Conservation (phyloP, 2,888 invertebrate species). For the Xestoiulus laeticollis region DNA sequence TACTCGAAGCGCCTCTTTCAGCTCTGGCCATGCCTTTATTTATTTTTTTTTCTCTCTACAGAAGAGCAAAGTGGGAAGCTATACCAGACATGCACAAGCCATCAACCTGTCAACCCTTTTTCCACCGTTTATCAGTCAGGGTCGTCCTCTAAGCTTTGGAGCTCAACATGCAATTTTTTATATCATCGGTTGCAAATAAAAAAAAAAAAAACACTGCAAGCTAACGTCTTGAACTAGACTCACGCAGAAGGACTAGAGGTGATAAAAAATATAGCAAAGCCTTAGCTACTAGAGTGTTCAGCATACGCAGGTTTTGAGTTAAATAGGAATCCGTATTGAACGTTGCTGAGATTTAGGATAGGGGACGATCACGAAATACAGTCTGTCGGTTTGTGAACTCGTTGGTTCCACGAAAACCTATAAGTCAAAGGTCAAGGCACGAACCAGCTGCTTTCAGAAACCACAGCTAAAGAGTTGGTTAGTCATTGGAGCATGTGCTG, state of each 20-base stretch:
- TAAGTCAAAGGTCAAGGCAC: too few species aligned
- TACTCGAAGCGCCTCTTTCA: background rate
- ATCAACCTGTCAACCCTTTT: conserved; percentile 35
- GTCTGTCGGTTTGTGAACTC: background rate
- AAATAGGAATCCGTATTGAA: background rate
- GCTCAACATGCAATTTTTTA: background rate
- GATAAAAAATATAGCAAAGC: too few species aligned
- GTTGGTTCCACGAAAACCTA: too few species aligned
- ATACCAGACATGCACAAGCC: conserved; percentile 2
- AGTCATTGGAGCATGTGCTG: too few species aligned
- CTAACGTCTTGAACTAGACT: background rate
- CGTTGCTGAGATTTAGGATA: background rate
- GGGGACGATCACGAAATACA: background rate
- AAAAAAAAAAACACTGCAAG: background rate
- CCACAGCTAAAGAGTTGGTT: too few species aligned
- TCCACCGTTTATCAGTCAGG: background rate
- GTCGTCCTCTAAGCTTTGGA: conserved; percentile 1
- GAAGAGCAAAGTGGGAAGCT: background rate
- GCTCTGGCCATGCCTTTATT: conserved; percentile 6
- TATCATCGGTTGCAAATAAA: background rate
- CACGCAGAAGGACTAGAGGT: background rate
- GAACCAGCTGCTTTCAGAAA: too few species aligned
- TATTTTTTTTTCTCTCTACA: background rate
- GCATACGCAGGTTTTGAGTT: background rate
- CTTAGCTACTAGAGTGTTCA: too few species aligned